Evolutionary conservation across 2,888 invertebrate species (phyloP), one percentile per base, ranked within the genome.

Genomic region (Aplocera efformata): DNA sequence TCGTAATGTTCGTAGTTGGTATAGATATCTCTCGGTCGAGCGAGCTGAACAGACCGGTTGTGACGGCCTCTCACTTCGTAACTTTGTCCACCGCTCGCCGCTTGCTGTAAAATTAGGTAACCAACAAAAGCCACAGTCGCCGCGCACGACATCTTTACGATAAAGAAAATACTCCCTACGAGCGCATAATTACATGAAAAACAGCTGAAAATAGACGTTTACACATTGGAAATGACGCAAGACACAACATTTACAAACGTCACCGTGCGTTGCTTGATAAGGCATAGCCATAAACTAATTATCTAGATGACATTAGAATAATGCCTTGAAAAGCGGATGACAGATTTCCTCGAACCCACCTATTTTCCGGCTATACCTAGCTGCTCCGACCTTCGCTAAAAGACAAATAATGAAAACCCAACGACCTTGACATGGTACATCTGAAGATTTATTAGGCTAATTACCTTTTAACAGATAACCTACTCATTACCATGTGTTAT

Each of bases 11-110:
- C 60, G 63, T 71, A 68, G 56, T 66, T 64, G 60, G 67, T 65
- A 17, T 17, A 17, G 2, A 74, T 80, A 79, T 77, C 76, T 81
- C 69, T 72, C 71, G 77, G 76, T 72, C 78, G 78, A 81, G 68
- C 75, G 64, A 78, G 71, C 72, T 67, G 71, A 79, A 63, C 78
- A 68, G 72, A 85, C 88, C 85, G 85, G 84, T 86, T 84, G 76
- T 66, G 79, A 67, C 79, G 81, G 84, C 86, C 88, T 88, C 86
- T 86, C 85, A 86, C 86, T 86, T 86, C 68, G 85, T 82, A 84
- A 88, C 80, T 74, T 72, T 72, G 76, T 78, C 70, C 73, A 75
- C 80, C 77, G 75, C 78, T 75, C 71, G 68, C 67, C 65, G 75
- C 69, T 80, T 66, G 77, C 83, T 80, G 77, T 75, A 76, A 79